Evolutionary conservation across 2,888 invertebrate genomes (phyloP).

Genomic region (Brenthis daphne): DNA sequence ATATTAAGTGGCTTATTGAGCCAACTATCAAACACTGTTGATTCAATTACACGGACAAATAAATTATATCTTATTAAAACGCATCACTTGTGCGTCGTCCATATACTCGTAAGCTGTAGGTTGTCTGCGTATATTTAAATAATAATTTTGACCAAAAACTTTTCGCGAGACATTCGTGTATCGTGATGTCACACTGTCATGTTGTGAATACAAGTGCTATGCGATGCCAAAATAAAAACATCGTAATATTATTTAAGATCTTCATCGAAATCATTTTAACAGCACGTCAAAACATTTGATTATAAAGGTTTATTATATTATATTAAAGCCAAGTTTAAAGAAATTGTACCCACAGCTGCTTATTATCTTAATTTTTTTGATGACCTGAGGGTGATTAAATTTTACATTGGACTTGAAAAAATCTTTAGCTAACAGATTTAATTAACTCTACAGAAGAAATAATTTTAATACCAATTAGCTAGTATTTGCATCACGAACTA

Average conservation of each 20-base stretch:
- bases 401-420: no score
- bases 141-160: slow-evolving; percentile 2
- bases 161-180: slow-evolving; percentile 52
- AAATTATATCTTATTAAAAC: slow-evolving; percentile 50
- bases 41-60: slow-evolving; percentile 51
- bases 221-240: slow-evolving; percentile 65
- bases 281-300: slow-evolving; percentile 37
- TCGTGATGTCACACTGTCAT: slow-evolving; percentile 72
- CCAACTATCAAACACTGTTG: slow-evolving; percentile 56
- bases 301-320: slow-evolving; percentile 27
- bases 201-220: slow-evolving; percentile 63
- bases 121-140: not conserved
- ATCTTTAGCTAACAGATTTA: no score
- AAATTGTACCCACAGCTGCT: no score
- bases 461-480: no score
- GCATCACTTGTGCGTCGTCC: slow-evolving; percentile 35
- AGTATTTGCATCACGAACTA: no score
- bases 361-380: no score
- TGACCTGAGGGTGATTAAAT: no score
- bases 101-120: slow-evolving; percentile 4
- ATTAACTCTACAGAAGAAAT: no score
- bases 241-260: slow-evolving; percentile 54
- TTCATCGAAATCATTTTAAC: slow-evolving; percentile 52
- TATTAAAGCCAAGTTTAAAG: not conserved
- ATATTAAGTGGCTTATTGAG: slow-evolving; percentile 62